These are phyloP conservation scores for Temnothorax curvispinosus DNA, from an alignment of 1,140 invertebrate species.

Conservation along the genomic window DNA sequence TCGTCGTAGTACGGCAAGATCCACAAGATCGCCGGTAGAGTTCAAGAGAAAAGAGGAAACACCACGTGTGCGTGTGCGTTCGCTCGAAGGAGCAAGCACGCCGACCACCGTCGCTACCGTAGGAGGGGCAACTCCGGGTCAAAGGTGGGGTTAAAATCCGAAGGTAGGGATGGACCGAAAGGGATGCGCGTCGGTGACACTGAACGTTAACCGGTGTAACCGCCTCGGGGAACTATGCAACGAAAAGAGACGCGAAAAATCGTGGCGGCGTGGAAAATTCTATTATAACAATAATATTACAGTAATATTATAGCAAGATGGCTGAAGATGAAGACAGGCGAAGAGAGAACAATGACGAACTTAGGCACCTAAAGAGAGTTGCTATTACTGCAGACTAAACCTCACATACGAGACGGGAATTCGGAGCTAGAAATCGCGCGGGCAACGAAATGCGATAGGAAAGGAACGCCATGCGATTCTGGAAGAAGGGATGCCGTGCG, in stretches of 20 bases:
- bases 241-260: slow-evolving; percentile 55
- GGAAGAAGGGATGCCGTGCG: slow-evolving; percentile 28
- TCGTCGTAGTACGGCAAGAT: slow-evolving; percentile 53
- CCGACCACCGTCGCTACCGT: slow-evolving; percentile 28
- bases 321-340: neutral
- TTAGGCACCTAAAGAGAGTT: neutral
- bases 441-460: neutral
- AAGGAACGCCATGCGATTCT: slow-evolving; percentile 16
- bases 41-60: slow-evolving; percentile 19
- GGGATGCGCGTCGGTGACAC: slow-evolving; percentile 47
- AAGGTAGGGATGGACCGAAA: slow-evolving; percentile 54
- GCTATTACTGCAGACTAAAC: neutral
- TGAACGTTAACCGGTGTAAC: slow-evolving; percentile 39
- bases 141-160: slow-evolving; percentile 37
- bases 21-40: slow-evolving; percentile 16
- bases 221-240: neutral
- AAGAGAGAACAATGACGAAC: neutral
- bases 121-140: slow-evolving; percentile 51
- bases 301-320: neutral
- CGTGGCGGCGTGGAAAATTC: neutral
- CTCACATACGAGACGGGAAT: neutral
- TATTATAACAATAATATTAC: neutral
- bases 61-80: slow-evolving; percentile 45
- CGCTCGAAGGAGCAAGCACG: slow-evolving; percentile 17
- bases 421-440: slow-evolving; percentile 10